These are phyloP conservation scores for Euproctis similis DNA, from an alignment of 2,888 invertebrate genomes.

Conservation along the genomic window DNA sequence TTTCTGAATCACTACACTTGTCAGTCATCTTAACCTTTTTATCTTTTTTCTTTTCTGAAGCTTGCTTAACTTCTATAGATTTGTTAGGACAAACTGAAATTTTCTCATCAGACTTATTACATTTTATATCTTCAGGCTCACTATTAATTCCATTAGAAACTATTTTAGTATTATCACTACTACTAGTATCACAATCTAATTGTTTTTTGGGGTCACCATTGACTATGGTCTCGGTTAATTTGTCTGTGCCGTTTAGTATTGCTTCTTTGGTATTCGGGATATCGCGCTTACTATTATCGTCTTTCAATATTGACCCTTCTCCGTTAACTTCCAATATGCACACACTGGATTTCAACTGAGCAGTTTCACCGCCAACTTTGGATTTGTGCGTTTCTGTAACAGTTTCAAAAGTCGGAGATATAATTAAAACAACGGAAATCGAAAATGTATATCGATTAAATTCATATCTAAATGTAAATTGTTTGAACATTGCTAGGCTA, in stretches of 20 bases:
- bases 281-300: constrained; percentile 45
- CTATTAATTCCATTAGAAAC: constrained; percentile 67
- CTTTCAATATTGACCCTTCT: constrained; percentile 44
- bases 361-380: constrained; percentile 47
- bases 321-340: constrained; percentile 48
- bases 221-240: constrained; percentile 39
- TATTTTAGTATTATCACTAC: constrained; percentile 68
- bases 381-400: constrained; percentile 53
- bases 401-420: not conserved
- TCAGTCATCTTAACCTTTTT: constrained; percentile 46
- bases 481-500: constrained; percentile 2
- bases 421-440: not conserved
- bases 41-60: constrained; percentile 53
- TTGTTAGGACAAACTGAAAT: constrained; percentile 32
- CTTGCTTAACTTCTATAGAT: constrained; percentile 37
- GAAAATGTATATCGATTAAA: too few species aligned
- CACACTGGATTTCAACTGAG: constrained; percentile 39
- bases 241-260: constrained; percentile 60
- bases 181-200: constrained; percentile 73
- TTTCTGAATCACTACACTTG: constrained; percentile 42
- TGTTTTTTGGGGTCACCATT: constrained; percentile 63
- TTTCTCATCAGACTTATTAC: constrained; percentile 55
- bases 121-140: constrained; percentile 60
- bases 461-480: too few species aligned
- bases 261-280: constrained; percentile 66